Evolutionary conservation across 2,888 invertebrate species (phyloP), one percentile per base, ranked within the genome.

Genomic region (Therioaphis trifolii): DNA sequence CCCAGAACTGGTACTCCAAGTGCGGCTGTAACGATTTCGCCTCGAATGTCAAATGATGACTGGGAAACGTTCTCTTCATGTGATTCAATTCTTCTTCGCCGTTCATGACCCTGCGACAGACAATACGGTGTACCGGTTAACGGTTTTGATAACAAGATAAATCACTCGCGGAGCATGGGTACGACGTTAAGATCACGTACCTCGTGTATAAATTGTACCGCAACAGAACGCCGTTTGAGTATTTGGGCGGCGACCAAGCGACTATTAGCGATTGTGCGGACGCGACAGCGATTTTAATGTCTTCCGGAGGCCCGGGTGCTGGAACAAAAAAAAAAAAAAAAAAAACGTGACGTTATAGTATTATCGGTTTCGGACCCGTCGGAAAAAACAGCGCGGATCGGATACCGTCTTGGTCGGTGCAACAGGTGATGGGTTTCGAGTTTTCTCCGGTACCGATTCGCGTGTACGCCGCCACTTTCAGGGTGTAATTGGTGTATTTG

Each of bases 401-500:
- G 49, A 55, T 89, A 94, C 93, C 92, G 89, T 95, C 95, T 90
- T 95, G 94, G 87, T 93, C 93, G 2, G 95, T 95, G 87, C 92
- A 92, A 87, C 95, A 94, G 88, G 91, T 93, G 52, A 92, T 90
- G 0, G 93, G 91, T 85, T 91, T 89, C 52, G 94, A 93, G 84
- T 92, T 89, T 7, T 92, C 91, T 2, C 95, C 95, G 87, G 94
- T 94, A 0, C 95, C 95, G 87, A 94, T 92, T 87, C 94, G 91
- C 0, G 95, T 95, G 88, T 91, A 94, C 0, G 95, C 94, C 87
- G 94, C 88, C 14, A 95, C 93, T 89, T 94, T 94, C 85, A 95
- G 91, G 87, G 94, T 94, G 89, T 95, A 95, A 89, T 95, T 95
- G 49, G 94, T 93, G 88, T 91, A 95, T 87, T 93, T 94, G 87